Conservation (phyloP, 2,113 vertebrate genomes). For the Phrynosoma blainvillii region DNA sequence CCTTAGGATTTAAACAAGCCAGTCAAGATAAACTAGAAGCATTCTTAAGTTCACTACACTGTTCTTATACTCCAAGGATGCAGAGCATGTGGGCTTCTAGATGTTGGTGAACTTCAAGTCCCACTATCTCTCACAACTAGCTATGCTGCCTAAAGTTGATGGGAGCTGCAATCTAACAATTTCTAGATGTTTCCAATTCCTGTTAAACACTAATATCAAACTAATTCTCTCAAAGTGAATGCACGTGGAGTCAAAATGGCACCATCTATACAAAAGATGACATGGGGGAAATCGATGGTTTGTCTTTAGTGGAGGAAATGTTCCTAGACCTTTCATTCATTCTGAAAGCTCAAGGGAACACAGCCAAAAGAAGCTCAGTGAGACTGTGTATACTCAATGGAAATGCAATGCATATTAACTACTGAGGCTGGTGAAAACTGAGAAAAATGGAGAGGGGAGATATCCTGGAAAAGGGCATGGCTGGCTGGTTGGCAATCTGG, state of each 20-base stretch:
- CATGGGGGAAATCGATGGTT: neutral
- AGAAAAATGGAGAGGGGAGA: neutral
- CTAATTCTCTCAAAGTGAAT: neutral
- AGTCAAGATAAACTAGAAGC: neutral
- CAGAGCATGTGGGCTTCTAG: too few relatives aligned
- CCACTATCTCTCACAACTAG: too few relatives aligned
- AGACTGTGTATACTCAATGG: too few relatives aligned
- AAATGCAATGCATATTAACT: neutral
- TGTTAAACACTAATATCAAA: neutral
- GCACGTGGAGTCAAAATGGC: neutral
- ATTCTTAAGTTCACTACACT: neutral
- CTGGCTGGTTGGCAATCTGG: neutral
- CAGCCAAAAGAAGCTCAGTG: neutral
- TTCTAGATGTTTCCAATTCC: neutral
- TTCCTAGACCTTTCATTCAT: neutral
- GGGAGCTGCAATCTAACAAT: neutral
- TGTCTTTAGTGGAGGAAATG: neutral
- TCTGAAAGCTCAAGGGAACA: neutral
- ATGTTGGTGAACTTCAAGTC: too few relatives aligned
- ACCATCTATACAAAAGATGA: neutral
- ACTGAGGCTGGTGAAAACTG: neutral
- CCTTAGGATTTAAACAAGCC: neutral
- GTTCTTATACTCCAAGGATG: too few relatives aligned
- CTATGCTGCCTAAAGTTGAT: neutral
- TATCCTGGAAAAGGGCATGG: neutral